Conservation (phyloP, 2,113 vertebrate species). For the Neotoma lepida region DNA sequence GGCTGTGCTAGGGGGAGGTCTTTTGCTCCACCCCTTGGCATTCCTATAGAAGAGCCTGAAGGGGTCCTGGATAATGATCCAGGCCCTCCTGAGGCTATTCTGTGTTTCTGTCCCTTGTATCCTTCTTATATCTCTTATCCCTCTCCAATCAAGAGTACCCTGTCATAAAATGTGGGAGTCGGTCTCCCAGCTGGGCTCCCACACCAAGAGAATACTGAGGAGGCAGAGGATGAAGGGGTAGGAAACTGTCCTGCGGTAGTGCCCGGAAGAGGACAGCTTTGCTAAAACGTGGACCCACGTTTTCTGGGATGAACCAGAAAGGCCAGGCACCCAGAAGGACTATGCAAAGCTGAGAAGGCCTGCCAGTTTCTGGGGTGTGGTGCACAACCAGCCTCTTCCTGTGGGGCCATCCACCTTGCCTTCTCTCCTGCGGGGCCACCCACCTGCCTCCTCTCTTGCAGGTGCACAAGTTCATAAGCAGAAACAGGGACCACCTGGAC, state of each 20-base stretch:
- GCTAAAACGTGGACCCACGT: background rate
- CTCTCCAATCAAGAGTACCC: too few species aligned
- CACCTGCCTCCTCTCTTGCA: conserved; percentile 71
- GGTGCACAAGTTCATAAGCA: conserved; percentile 95
- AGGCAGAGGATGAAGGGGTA: background rate
- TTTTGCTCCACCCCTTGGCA: too few species aligned
- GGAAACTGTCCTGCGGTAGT: background rate
- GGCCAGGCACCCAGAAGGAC: background rate
- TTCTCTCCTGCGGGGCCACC: background rate
- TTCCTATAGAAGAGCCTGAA: too few species aligned
- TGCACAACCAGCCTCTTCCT: background rate
- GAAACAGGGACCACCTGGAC: conserved; percentile 91
- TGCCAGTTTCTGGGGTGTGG: background rate
- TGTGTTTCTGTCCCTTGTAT: too few species aligned
- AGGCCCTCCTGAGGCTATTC: too few species aligned
- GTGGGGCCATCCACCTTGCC: too few species aligned
- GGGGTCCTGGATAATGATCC: too few species aligned
- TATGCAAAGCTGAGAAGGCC: background rate
- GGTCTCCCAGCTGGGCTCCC: too few species aligned
- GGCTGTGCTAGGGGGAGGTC: too few species aligned
- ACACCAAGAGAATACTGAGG: background rate
- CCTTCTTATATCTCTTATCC: too few species aligned
- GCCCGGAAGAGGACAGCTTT: background rate
- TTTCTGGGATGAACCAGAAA: background rate
- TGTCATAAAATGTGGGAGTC: too few species aligned